Percentiles rank a stretch among this genome's conserved stretches.
These are phyloP conservation scores for Alligator sinensis DNA, from an alignment of 2,113 vertebrate species.

Conservation along the genomic window DNA sequence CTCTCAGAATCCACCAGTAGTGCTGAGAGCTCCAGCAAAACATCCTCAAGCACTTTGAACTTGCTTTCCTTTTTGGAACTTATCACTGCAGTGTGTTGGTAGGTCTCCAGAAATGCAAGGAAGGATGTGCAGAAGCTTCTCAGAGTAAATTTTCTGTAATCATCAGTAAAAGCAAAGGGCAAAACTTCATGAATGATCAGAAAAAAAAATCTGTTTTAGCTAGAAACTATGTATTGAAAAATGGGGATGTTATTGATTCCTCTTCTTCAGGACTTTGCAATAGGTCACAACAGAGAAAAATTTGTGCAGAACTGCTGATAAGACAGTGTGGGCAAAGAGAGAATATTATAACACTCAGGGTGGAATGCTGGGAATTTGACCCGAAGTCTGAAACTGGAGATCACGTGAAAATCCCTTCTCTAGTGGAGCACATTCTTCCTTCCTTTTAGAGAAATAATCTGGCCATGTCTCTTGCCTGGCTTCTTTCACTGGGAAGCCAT, in stretches of 20 bases:
- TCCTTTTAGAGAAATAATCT: not conserved
- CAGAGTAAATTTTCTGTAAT: not conserved
- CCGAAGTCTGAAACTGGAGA: not conserved
- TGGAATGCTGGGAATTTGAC: not conserved
- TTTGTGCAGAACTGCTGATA: not conserved
- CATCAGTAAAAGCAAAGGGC: not conserved
- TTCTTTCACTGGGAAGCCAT: not conserved
- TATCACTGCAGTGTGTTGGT: fast-evolving
- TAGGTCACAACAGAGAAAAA: too few species aligned
- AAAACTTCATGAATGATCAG: not conserved
- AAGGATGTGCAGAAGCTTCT: not conserved
- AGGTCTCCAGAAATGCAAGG: not conserved
- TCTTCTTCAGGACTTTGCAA: too few species aligned
- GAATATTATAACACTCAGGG: not conserved
- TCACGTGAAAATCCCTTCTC: not conserved
- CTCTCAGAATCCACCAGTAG: not conserved
- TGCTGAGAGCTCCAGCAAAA: fast-evolving
- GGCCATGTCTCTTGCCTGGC: not conserved
- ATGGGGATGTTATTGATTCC: too few species aligned
- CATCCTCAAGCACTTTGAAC: not conserved
- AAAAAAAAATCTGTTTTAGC: too few species aligned
- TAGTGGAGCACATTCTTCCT: not conserved
- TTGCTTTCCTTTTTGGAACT: not conserved
- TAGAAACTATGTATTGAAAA: too few species aligned
- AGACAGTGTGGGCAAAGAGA: not conserved